Evolutionary conservation across 1,140 invertebrate species (phyloP).

Genomic region (Eubasilissa regina): DNA sequence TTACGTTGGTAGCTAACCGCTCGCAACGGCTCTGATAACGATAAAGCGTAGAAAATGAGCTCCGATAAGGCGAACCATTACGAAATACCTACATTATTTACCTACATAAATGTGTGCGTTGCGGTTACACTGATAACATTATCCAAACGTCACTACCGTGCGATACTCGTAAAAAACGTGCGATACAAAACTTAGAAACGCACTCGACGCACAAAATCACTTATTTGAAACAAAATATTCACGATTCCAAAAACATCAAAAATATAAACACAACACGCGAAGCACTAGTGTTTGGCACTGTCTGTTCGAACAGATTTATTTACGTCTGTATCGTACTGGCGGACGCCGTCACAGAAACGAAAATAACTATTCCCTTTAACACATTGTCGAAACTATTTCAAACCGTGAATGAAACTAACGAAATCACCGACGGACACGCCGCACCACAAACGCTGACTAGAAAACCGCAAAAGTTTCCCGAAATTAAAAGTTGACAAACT

Average conservation of each 20-base stretch:
- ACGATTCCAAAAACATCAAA: constrained; percentile 29
- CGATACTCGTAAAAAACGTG: constrained; percentile 22
- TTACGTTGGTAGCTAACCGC: constrained; percentile 22
- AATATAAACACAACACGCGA: constrained; percentile 27
- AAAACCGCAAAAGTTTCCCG: constrained; percentile 45
- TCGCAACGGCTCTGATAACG: constrained; percentile 31
- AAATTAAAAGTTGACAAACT: constrained; percentile 49
- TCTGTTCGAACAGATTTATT: constrained; percentile 42
- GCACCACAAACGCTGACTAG: constrained; percentile 1
- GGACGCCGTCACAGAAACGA: constrained; percentile 21
- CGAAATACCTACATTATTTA: constrained; percentile 45
- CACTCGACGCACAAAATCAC: constrained; percentile 20
- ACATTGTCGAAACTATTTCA: constrained; percentile 41
- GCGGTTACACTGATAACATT: constrained; percentile 49
- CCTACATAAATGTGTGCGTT: constrained; percentile 47
- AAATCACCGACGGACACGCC: constrained; percentile 20
- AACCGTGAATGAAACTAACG: constrained; percentile 34
- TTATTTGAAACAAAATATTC: constrained; percentile 22
- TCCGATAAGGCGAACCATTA: constrained; percentile 43
- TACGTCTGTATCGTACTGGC: constrained; percentile 42
- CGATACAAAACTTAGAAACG: background rate
- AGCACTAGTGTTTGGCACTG: constrained; percentile 42
- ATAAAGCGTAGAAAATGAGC: constrained; percentile 47
- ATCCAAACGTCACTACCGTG: constrained; percentile 42
- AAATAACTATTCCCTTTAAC: constrained; percentile 40